Conservation (phyloP, 2,797 vertebrate species). For the Melanotaenia pygmaea region DNA sequence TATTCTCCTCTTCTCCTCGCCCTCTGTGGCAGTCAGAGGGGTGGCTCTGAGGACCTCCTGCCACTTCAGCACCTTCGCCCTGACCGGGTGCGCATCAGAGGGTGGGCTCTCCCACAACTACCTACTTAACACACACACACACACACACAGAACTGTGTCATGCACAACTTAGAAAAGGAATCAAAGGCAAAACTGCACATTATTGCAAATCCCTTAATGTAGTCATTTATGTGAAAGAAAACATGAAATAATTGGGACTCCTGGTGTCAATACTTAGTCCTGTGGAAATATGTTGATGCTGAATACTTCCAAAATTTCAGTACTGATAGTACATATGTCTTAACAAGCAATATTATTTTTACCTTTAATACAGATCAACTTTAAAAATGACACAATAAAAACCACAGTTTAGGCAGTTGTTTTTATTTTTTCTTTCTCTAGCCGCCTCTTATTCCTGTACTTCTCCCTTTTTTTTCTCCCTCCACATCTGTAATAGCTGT, state of each 20-base stretch:
- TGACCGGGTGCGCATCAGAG: conserved; percentile 87
- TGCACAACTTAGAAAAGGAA: neutral
- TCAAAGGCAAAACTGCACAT: neutral
- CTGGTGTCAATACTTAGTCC: neutral
- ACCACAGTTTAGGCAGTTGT: neutral
- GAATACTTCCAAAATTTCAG: neutral
- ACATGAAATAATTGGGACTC: neutral
- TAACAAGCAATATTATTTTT: no score
- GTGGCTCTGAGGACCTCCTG: conserved; percentile 88
- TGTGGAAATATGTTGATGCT: no score
- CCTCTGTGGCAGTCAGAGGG: conserved; percentile 86
- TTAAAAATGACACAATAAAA: neutral
- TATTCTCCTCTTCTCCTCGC: conserved; percentile 90
- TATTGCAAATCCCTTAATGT: neutral
- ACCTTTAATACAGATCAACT: neutral
- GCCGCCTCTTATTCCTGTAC: conserved; percentile 31
- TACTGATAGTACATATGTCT: no score
- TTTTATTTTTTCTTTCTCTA: conserved; percentile 15
- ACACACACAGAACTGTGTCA: conserved; percentile 7
- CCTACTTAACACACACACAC: conserved; percentile 55
- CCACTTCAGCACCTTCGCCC: conserved; percentile 82
- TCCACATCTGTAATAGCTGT: conserved; percentile 75
- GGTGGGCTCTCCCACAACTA: conserved; percentile 81
- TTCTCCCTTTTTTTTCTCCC: conserved; percentile 2
- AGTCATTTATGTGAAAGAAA: neutral